Evolutionary conservation across 2,888 invertebrate species (phyloP).

Genomic region (Drosophila merina): DNA sequence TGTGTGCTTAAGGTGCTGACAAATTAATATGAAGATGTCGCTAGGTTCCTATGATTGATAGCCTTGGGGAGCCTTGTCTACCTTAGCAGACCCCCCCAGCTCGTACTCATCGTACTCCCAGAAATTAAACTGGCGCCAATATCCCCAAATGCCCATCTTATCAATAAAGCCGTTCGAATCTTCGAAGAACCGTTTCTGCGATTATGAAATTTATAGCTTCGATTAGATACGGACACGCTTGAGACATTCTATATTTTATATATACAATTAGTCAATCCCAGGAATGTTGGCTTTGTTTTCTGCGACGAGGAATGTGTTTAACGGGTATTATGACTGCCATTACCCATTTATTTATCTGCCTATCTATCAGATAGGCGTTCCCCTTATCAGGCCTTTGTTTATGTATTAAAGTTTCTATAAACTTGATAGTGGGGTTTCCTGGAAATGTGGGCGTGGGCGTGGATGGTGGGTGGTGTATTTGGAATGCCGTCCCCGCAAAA

Average conservation of each 20-base stretch:
- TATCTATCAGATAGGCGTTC: conserved; percentile 26
- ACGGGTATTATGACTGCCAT: conserved; percentile 54
- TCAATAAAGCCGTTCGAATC: conserved; percentile 41
- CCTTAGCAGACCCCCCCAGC: not conserved
- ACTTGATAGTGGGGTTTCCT: conserved; percentile 24
- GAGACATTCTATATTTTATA: conserved; percentile 12
- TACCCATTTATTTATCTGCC: conserved; percentile 53
- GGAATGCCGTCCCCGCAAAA: conserved; percentile 11
- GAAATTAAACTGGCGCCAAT: not conserved
- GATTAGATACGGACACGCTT: conserved; percentile 60
- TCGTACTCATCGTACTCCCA: not conserved
- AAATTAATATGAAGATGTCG: conserved; percentile 1
- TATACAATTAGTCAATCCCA: conserved; percentile 21
- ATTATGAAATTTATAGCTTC: conserved; percentile 48
- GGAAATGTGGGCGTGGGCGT: conserved; percentile 24
- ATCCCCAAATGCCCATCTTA: conserved; percentile 7
- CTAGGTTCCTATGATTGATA: conserved; percentile 30
- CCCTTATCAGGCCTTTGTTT: conserved; percentile 35
- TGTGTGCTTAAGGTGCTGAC: not conserved
- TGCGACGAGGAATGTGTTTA: conserved; percentile 22
- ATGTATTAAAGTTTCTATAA: conserved; percentile 8
- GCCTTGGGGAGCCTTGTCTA: conserved; percentile 5
- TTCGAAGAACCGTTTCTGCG: conserved; percentile 22
- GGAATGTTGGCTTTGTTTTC: conserved; percentile 12
- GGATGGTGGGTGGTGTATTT: not conserved